Conservation (phyloP, 2,888 invertebrate genomes). For the Magallana nippona region DNA sequence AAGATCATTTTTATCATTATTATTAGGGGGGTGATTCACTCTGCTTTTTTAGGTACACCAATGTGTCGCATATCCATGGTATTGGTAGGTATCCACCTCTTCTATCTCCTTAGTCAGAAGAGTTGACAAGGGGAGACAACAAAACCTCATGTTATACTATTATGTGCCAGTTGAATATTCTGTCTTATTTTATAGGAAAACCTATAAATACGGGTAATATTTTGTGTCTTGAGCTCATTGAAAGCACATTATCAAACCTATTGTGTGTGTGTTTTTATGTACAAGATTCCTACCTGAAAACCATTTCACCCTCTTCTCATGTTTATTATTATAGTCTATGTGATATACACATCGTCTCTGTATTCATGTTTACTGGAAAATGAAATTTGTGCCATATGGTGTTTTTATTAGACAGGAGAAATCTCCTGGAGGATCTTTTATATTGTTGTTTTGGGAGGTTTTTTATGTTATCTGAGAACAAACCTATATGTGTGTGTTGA, state of each 20-base stretch:
- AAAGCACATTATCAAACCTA: constrained; percentile 7
- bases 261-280: neutral
- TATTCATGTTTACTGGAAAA: constrained; percentile 19
- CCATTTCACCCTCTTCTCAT: constrained; percentile 3
- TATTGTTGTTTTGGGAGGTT: constrained; percentile 7
- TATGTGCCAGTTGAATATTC: constrained; percentile 13
- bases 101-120: neutral
- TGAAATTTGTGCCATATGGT: constrained; percentile 25
- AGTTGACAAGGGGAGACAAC: neutral
- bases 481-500: constrained; percentile 2
- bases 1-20: neutral
- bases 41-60: neutral
- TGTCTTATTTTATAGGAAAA: constrained; percentile 15
- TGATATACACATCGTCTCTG: constrained; percentile 33
- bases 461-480: constrained; percentile 18
- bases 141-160: neutral
- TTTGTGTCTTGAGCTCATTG: constrained; percentile 28
- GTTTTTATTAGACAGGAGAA: neutral
- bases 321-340: constrained; percentile 1
- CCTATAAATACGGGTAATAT: constrained; percentile 30
- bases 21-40: neutral
- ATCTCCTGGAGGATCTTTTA: constrained; percentile 14
- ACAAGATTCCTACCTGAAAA: constrained; percentile 11
- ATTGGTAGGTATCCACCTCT: constrained; percentile 21
- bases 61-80: constrained; percentile 11